Evolutionary conservation across 2,113 vertebrate genomes (phyloP).

Genomic region (Odocoileus virginianus): DNA sequence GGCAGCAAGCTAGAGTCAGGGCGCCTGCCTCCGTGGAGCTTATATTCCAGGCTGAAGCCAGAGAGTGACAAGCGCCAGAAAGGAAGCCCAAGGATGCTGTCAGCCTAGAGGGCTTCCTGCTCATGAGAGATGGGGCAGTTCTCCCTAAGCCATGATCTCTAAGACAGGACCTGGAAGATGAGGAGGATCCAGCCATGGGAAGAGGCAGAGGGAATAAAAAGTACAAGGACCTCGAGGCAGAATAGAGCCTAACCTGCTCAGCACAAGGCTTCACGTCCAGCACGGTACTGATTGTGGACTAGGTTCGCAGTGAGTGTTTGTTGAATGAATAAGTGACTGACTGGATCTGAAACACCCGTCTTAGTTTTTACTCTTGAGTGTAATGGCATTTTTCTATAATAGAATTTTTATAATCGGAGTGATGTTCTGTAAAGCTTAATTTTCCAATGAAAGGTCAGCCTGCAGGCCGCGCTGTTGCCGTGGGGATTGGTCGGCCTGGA

Average conservation of each 20-base stretch:
- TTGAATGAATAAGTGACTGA: background rate
- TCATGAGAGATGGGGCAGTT: background rate
- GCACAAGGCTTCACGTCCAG: background rate
- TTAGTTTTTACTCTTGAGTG: background rate
- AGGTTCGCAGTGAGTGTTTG: background rate
- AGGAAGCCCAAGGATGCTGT: background rate
- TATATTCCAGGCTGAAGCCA: background rate
- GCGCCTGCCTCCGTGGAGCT: background rate
- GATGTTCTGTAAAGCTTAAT: background rate
- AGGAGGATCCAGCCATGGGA: background rate
- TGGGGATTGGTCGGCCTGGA: background rate
- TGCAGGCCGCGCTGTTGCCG: background rate
- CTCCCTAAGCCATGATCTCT: background rate
- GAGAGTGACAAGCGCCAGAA: background rate
- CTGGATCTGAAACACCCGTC: background rate
- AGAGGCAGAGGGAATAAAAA: background rate
- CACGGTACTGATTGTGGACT: background rate
- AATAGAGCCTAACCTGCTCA: background rate
- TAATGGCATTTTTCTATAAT: constrained; percentile 27
- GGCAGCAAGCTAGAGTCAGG: background rate
- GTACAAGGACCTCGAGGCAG: background rate
- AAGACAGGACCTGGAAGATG: background rate
- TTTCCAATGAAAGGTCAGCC: background rate
- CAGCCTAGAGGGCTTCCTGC: background rate
- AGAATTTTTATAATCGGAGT: background rate